phyloP scores from a whole-genome alignment of 1,140 invertebrate genomes.

The Saccostrea cuccullata region DNA sequence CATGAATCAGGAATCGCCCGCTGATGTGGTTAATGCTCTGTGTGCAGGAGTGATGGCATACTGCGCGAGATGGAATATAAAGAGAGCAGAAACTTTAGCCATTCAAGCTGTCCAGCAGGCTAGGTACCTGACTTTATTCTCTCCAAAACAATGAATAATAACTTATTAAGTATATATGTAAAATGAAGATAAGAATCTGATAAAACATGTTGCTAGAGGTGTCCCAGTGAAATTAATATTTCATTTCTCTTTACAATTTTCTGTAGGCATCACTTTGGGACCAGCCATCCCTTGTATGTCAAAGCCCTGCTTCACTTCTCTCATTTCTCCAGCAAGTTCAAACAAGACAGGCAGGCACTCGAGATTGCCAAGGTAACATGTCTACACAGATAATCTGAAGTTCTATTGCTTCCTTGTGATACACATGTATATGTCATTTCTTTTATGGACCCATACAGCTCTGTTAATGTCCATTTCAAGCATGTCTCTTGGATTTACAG shows the following conservation, averaged over 20 bases:
- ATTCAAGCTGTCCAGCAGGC: conserved; percentile 72
- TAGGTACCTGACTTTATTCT: conserved; percentile 59
- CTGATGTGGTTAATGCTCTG: conserved; percentile 67
- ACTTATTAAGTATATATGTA: too few species aligned
- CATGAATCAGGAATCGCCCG: conserved; percentile 60
- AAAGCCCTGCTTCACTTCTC: conserved; percentile 73
- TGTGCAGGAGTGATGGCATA: conserved; percentile 72
- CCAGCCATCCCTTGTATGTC: conserved; percentile 71
- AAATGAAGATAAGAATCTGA: too few species aligned
- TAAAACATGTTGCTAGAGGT: too few species aligned
- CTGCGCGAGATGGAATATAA: conserved; percentile 68
- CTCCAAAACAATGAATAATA: too few species aligned
- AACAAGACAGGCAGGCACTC: conserved; percentile 70
- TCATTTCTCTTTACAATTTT: not conserved
- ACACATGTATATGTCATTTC: not conserved
- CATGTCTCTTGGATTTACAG: too few species aligned
- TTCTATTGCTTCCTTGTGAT: not conserved
- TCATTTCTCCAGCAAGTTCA: conserved; percentile 74
- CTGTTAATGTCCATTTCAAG: too few species aligned
- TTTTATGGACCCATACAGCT: too few species aligned
- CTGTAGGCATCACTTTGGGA: conserved; percentile 68
- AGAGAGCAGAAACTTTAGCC: conserved; percentile 71
- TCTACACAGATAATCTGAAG: not conserved
- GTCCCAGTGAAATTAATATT: too few species aligned
- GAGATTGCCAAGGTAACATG: conserved; percentile 68